Evolutionary conservation across 2,113 vertebrate genomes (phyloP).

Genomic region (Polypterus senegalus): DNA sequence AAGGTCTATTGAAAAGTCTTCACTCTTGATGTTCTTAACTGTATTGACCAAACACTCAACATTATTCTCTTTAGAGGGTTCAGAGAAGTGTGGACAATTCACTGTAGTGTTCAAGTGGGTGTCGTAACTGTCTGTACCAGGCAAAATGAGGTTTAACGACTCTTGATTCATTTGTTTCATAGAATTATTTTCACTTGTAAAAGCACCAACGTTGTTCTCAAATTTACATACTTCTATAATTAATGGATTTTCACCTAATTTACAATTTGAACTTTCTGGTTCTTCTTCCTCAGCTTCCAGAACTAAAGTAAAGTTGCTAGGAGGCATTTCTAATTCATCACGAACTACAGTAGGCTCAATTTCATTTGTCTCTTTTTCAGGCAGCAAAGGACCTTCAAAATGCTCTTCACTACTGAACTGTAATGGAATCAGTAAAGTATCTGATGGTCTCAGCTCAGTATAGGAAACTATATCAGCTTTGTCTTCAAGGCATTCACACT

Average conservation of each 20-base stretch:
- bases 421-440: constrained; percentile 48
- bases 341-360: constrained; percentile 37
- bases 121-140: constrained; percentile 25
- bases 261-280: constrained; percentile 15
- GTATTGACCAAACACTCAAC: constrained; percentile 50
- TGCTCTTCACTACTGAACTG: constrained; percentile 47
- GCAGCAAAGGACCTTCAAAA: constrained; percentile 39
- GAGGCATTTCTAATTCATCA: constrained; percentile 42
- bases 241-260: constrained; percentile 19
- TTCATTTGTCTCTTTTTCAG: constrained; percentile 34
- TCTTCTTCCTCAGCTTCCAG: constrained; percentile 70
- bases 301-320: constrained; percentile 69
- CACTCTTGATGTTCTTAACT: constrained; percentile 52
- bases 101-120: constrained; percentile 32
- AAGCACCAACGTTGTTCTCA: neutral
- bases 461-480: constrained; percentile 31
- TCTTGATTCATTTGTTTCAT: too few relatives aligned
- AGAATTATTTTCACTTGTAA: too few relatives aligned
- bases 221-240: constrained; percentile 6
- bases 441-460: constrained; percentile 49
- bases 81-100: constrained; percentile 48
- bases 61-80: constrained; percentile 47
- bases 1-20: constrained; percentile 42
- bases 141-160: neutral
- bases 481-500: constrained; percentile 18